phyloP scores from a whole-genome alignment of 2,797 vertebrate species.

The Sarcoramphus papa region DNA sequence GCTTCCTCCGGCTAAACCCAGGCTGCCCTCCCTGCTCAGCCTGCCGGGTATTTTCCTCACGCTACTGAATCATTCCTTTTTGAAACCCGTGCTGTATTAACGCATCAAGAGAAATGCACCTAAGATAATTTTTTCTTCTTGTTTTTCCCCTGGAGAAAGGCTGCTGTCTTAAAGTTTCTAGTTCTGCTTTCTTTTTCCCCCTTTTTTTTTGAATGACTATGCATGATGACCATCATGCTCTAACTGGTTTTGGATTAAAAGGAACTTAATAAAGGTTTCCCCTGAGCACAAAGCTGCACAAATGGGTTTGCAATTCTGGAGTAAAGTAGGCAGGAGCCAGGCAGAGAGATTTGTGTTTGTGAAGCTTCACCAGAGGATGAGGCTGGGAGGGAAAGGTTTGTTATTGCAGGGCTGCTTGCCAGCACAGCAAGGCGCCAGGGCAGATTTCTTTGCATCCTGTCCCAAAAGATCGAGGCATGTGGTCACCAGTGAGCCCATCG shows the following conservation, averaged over 20 bases:
- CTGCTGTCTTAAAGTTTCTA: not conserved
- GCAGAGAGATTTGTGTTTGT: not conserved
- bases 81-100: not conserved
- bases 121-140: fast-evolving
- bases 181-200: not conserved
- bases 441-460: not conserved
- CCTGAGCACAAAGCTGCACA: constrained; percentile 5
- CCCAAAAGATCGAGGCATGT: fast-evolving
- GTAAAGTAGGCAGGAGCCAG: constrained; percentile 19
- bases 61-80: not conserved
- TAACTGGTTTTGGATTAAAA: constrained; percentile 46
- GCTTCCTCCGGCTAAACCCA: not conserved
- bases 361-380: not conserved
- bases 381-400: not conserved
- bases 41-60: not conserved
- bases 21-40: not conserved
- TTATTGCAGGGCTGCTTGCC: not conserved
- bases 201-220: not conserved
- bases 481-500: fast-evolving
- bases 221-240: not conserved
- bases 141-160: not conserved
- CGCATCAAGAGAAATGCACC: not conserved
- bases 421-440: fast-evolving
- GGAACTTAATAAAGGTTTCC: constrained; percentile 46
- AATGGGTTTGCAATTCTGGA: constrained; percentile 37